Percentiles rank a stretch among this genome's conserved stretches.
Evolutionary conservation across 2,888 invertebrate genomes (phyloP).

Genomic region (Torymus texanus): DNA sequence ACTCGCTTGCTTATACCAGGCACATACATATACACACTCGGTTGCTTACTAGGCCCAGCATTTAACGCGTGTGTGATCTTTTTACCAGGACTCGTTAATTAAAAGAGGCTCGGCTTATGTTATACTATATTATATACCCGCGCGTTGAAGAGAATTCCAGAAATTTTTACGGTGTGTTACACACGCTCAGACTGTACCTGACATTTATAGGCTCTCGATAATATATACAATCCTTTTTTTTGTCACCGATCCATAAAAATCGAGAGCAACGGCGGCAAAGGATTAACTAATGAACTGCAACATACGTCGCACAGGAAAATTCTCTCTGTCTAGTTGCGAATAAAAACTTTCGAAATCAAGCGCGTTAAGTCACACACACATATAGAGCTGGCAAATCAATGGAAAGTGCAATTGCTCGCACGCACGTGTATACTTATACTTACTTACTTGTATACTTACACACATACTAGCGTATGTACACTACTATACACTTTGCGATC

Average conservation of each 20-base stretch:
- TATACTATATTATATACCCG: too few relatives aligned
- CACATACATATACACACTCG: background rate
- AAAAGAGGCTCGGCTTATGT: constrained; percentile 19
- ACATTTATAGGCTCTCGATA: constrained; percentile 16
- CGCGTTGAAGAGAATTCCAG: constrained; percentile 1
- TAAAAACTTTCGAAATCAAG: constrained; percentile 30
- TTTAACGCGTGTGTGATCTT: too few relatives aligned
- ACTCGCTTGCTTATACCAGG: too few relatives aligned
- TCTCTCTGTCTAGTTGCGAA: background rate
- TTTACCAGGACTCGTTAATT: constrained; percentile 19
- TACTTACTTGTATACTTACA: too few relatives aligned
- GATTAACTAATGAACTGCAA: too few relatives aligned
- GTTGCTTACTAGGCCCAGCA: too few relatives aligned
- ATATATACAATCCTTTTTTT: too few relatives aligned
- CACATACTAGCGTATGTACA: background rate
- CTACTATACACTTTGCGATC: background rate
- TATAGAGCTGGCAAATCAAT: constrained; percentile 17
- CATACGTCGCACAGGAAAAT: background rate
- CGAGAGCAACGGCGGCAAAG: too few relatives aligned
- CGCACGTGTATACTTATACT: background rate
- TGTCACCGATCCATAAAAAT: too few relatives aligned
- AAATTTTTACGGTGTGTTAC: constrained; percentile 13
- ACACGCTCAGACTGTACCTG: background rate
- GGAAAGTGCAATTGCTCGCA: constrained; percentile 33
- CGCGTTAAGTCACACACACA: constrained; percentile 4